Evolutionary conservation across 2,113 vertebrate genomes (phyloP), one percentile per base, ranked within the genome.

Genomic region (Chroicocephalus ridibundus): DNA sequence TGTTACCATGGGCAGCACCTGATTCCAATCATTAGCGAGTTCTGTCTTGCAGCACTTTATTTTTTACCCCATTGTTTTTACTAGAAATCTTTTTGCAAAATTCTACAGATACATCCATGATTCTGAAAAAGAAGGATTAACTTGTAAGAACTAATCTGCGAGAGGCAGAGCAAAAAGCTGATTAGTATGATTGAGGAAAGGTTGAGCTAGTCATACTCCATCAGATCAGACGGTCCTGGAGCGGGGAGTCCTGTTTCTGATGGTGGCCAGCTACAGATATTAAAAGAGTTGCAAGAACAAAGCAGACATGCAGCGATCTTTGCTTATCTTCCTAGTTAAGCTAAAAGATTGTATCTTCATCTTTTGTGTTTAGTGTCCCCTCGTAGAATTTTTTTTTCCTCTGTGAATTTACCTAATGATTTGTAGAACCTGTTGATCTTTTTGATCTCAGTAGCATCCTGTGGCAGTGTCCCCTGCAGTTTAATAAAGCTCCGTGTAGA

Each of bases 401-500:
- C 46, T 66, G 40, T 78, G 81, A 82, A 84, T 94, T 84, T 91
- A 71, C 84, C 51, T 82, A 68, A 89, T 68, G 66, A 94, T 91
- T 82, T 93, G 81, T 87, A 69, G 84, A 94, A 94, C 94, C 84
- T 95, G 87, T 87, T 86, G 82, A 68, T 92, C 54, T 54, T 76
- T 80, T 34, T 90, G 49, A 74, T 88, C 64, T 76, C 25, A 5
- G 1, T 32, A 69, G 91, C 82, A 62, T 88, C 68, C 75, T 80
- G 79, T 61, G 46, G 54, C 71, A 54, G 76, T 51, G 32, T 85
- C 82, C 55, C 82, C 76, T 2, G 12, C 26, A 8, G 52, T 90
- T 91, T 79, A 86, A 77, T 93, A 65, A 70, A 93, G 55, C 80
- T 86, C 89, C 61, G 24, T 57, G 72, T 52, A 86, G 93, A 93